phyloP scores from a whole-genome alignment of 2,888 invertebrate species.

The Panopea generosa region DNA sequence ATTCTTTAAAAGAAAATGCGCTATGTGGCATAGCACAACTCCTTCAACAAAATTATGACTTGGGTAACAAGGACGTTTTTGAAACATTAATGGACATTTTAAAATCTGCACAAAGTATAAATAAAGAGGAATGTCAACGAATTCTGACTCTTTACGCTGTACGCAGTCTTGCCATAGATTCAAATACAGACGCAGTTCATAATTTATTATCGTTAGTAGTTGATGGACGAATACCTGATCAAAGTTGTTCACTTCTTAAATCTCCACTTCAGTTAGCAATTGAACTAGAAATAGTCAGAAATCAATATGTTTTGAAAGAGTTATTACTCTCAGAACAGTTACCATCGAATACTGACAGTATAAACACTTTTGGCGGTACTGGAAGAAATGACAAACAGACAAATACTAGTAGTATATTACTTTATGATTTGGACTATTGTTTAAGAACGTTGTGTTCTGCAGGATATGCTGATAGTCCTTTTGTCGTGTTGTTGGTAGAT shows the following conservation, averaged over 20 bases:
- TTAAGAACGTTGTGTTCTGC: neutral
- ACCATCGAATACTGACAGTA: too few species aligned
- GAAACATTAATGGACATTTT: neutral
- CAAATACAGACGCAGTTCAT: constrained; percentile 18
- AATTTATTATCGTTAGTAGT: constrained; percentile 6
- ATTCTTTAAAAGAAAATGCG: neutral
- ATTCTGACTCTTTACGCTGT: too few species aligned
- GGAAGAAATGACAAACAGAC: neutral
- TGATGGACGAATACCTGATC: constrained; percentile 17
- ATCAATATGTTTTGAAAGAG: neutral
- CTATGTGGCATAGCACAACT: neutral
- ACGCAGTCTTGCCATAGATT: constrained; percentile 4
- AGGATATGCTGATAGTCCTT: constrained; percentile 16
- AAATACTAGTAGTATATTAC: neutral
- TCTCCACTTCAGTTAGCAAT: constrained; percentile 16
- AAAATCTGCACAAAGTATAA: neutral
- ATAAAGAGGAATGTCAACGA: neutral
- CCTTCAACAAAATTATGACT: neutral
- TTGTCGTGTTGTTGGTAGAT: constrained; percentile 32
- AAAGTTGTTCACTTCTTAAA: constrained; percentile 17
- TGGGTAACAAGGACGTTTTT: constrained; percentile 8
- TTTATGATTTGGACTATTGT: too few species aligned
- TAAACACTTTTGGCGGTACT: too few species aligned
- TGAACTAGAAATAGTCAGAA: neutral
- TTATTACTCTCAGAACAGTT: neutral